Evolutionary conservation across 2,113 vertebrate genomes (phyloP).

Genomic region (Thermophis baileyi): DNA sequence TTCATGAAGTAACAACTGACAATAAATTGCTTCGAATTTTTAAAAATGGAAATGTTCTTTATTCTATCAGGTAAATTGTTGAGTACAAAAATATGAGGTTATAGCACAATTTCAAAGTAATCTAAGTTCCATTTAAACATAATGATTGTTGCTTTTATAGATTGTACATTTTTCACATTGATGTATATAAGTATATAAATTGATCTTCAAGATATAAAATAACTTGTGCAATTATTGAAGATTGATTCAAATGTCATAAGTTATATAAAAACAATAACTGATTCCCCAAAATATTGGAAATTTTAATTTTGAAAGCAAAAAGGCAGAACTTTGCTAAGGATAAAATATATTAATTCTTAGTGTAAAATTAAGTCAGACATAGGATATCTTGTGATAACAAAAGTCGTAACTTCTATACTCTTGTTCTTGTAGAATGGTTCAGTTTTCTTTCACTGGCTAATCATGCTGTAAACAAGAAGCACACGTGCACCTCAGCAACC

Average conservation of each 20-base stretch:
- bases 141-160: not conserved
- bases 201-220: not conserved
- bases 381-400: not conserved
- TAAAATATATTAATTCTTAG: not conserved
- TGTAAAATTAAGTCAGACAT: not conserved
- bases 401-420: not conserved
- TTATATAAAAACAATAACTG: not conserved
- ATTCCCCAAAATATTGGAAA: not conserved
- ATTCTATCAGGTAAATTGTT: slow-evolving; percentile 87
- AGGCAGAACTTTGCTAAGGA: not conserved
- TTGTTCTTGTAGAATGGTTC: not conserved
- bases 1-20: slow-evolving; percentile 96
- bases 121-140: not conserved
- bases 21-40: slow-evolving; percentile 95
- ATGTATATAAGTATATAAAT: not conserved
- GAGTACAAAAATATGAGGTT: not conserved
- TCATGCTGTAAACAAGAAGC: not conserved
- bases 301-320: not conserved
- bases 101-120: not conserved
- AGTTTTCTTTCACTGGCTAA: not conserved
- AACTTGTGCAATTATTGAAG: not conserved
- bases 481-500: not conserved
- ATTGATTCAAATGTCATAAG: not conserved
- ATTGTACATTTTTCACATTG: not conserved
- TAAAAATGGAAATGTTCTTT: slow-evolving; percentile 95